Base-by-base conservation (phyloP, 1,140 invertebrate genomes). In the Calosoma granatense region DNA sequence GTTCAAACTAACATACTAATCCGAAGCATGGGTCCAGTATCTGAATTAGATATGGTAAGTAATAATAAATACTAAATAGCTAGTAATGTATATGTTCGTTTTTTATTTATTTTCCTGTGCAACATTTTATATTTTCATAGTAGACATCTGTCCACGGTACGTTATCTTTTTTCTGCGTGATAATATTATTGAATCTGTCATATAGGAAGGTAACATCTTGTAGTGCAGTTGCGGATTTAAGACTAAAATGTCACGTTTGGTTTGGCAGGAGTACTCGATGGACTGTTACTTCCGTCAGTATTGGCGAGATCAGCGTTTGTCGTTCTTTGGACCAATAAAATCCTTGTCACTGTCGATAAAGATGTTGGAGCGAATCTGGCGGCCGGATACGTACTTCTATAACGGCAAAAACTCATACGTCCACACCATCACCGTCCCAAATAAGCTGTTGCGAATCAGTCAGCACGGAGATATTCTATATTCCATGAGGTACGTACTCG, bases 261-360 rank as follows among this genome's bases (percentile, higher is more conserved):
- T 17, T 12, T 47, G 41, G n/a, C 62, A 94, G 92, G 90, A 92
- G 68, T 98, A 96, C 67, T 94, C 92, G 2, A 94, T 97, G 88
- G 93, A 97, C 67, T 95, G 93, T 70, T 97, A 97, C 70, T 96
- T 97, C 69, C 82, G 94, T 6, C 91, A 94, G 70, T 89, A 87
- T 61, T 90, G 91, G 90, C 77, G 86, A 9, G 91, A 94, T 70
- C 79, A 83, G 20, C 78, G 91, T 1, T 74, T 94, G 0, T 89
- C 88, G 55, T 94, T 93, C 66, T 72, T 84, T 51, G 88, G 87
- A 2, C 88, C 88, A 15, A 90, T 85, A 64, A 84, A 87, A 63
- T 88, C 85, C 14, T 71, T 93, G 20, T 90, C 88, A 22, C 75
- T 94, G 1, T 91, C 87, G 54, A 93, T 94, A 57, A 90, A 91